A percentile compares a stretch with the other conserved stretches of the same genome.
These are phyloP conservation scores for Clivina fossor DNA, from an alignment of 2,888 invertebrate species.

Conservation along the genomic window DNA sequence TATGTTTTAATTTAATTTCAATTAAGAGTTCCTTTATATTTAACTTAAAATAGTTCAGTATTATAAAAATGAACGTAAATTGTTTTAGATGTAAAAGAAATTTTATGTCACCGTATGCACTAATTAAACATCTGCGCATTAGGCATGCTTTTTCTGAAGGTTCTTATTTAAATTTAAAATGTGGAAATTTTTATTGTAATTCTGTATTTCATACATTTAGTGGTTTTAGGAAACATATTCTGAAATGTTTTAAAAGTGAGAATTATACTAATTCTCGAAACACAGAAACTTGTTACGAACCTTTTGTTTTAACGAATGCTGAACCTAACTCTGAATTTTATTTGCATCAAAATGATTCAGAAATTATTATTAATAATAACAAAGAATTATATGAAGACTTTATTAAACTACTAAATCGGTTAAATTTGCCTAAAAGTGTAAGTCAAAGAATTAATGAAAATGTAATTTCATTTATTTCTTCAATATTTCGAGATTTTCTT, in stretches of 20 bases:
- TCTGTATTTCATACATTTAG: neutral
- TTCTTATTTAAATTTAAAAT: conserved; percentile 6
- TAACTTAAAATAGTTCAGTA: neutral
- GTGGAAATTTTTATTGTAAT: neutral
- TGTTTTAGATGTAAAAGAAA: neutral
- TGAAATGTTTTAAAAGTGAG: conserved; percentile 11
- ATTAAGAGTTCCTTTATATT: neutral
- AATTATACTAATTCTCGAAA: too few species aligned
- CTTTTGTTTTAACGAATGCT: neutral
- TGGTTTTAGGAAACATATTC: conserved; percentile 5
- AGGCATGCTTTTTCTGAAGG: neutral
- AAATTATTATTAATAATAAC: neutral
- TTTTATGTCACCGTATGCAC: neutral
- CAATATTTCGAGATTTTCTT: neutral
- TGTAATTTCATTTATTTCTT: neutral
- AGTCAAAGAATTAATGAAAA: neutral
- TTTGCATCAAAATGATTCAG: neutral
- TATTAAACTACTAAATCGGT: neutral
- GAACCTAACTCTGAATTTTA: neutral
- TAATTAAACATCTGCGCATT: conserved; percentile 1
- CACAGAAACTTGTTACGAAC: too few species aligned
- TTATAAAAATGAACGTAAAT: neutral
- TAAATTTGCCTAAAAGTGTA: conserved; percentile 2
- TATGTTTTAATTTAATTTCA: neutral
- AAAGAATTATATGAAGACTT: neutral